These are phyloP conservation scores for Takifugu ocellatus DNA, from an alignment of 2,797 vertebrate genomes.

Conservation along the genomic window DNA sequence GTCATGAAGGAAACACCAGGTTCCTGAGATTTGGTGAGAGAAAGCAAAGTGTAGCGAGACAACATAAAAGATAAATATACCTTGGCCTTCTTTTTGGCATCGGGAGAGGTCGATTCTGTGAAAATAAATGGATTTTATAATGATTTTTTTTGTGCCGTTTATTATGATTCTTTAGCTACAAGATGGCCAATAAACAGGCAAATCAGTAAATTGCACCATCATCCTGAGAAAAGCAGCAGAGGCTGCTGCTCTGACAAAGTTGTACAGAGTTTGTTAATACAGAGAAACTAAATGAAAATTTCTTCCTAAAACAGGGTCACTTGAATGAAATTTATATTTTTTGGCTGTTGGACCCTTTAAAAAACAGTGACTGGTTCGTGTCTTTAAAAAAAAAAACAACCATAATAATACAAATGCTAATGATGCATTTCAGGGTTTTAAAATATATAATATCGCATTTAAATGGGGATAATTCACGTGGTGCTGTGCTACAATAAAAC, in stretches of 20 bases:
- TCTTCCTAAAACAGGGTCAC: background rate
- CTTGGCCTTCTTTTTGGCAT: slow-evolving; percentile 78
- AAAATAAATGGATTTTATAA: slow-evolving; percentile 78
- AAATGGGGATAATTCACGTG: too few species aligned
- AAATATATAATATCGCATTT: too few species aligned
- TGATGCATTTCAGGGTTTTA: too few species aligned
- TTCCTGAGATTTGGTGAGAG: slow-evolving; percentile 22
- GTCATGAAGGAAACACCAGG: slow-evolving; percentile 24
- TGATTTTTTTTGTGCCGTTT: slow-evolving; percentile 47
- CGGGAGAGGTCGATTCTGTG: slow-evolving; percentile 78
- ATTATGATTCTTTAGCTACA: slow-evolving; percentile 23
- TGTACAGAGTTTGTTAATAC: slow-evolving; percentile 1
- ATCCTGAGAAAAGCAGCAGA: background rate
- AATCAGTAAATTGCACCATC: background rate
- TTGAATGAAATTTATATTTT: background rate
- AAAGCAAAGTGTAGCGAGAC: slow-evolving; percentile 23
- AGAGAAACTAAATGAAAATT: background rate
- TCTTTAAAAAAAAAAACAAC: too few species aligned
- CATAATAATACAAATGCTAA: too few species aligned
- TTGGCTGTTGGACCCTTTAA: too few species aligned
- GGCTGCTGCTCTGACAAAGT: background rate
- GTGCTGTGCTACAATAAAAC: too few species aligned
- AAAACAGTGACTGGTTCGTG: too few species aligned
- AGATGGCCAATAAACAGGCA: slow-evolving; percentile 13
- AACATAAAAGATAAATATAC: slow-evolving; percentile 65